Evolutionary conservation across 92 coral and sea anemone species (phyloP).

Genomic region (Phenganax stokvisi): DNA sequence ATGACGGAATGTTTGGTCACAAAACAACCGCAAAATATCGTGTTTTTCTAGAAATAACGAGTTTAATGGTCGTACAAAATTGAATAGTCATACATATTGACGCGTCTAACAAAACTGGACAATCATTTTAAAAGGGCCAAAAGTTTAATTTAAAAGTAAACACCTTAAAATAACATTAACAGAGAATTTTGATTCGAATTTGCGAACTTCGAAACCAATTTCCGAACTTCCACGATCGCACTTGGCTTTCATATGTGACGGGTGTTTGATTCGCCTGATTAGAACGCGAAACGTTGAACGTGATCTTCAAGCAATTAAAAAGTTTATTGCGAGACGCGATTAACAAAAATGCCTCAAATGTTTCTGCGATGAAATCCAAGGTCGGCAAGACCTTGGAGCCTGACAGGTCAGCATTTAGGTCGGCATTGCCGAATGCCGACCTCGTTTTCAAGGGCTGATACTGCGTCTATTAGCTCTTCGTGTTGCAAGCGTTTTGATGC

Average conservation of each 20-base stretch:
- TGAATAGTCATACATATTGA: background rate
- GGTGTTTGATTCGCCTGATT: too few relatives aligned
- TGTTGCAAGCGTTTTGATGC: background rate
- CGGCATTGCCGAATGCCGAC: constrained; percentile 12
- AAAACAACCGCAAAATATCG: background rate
- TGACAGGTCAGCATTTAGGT: constrained; percentile 9
- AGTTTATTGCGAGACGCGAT: background rate
- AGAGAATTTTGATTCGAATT: background rate
- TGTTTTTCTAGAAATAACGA: background rate
- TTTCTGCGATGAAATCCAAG: background rate
- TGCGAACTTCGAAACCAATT: too few relatives aligned
- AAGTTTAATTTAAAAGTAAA: background rate
- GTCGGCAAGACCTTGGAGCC: constrained; percentile 2
- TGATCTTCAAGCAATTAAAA: background rate
- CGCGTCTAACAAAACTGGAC: background rate
- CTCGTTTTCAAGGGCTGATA: constrained; percentile 4
- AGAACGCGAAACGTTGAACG: background rate
- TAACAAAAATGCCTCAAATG: background rate
- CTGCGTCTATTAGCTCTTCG: background rate
- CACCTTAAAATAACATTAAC: background rate
- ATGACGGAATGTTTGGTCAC: background rate
- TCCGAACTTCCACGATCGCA: too few relatives aligned
- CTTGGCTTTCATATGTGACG: too few relatives aligned
- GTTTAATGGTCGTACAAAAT: background rate
- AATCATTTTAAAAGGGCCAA: background rate